Conservation (phyloP, 2,797 vertebrate genomes). For the Platyrinchus mystaceus region DNA sequence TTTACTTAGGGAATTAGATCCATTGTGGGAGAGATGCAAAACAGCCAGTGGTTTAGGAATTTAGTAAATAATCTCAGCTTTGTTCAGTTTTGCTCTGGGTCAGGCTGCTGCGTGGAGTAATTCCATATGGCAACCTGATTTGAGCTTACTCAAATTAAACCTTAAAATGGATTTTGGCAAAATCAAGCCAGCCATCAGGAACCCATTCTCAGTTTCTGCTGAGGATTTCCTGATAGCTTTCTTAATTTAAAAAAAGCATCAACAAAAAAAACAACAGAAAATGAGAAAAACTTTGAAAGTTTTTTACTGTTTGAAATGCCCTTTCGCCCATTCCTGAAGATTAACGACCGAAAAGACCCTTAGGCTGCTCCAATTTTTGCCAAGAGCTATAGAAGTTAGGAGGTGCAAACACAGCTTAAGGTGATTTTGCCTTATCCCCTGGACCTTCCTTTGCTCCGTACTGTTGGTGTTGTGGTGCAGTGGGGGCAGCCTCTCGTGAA, state of each 20-base stretch:
- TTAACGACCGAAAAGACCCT: neutral
- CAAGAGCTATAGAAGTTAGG: neutral
- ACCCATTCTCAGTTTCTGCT: constrained; percentile 69
- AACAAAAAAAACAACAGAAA: neutral
- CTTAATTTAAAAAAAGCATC: constrained; percentile 25
- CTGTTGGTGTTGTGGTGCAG: fast-evolving
- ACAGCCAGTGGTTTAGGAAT: constrained; percentile 47
- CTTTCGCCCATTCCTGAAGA: neutral
- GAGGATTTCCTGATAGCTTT: constrained; percentile 68
- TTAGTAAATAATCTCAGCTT: constrained; percentile 69
- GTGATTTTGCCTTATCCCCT: fast-evolving
- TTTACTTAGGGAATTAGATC: constrained; percentile 69
- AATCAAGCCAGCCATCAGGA: constrained; percentile 67
- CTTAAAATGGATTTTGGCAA: constrained; percentile 71
- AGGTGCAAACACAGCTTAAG: neutral
- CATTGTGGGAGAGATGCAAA: constrained; percentile 66
- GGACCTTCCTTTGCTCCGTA: fast-evolving
- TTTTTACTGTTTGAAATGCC: neutral
- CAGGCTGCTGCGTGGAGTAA: constrained; percentile 67
- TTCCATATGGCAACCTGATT: constrained; percentile 74
- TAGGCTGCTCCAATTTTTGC: neutral
- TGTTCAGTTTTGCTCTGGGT: constrained; percentile 68
- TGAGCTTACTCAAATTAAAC: constrained; percentile 62
- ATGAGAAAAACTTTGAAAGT: neutral
- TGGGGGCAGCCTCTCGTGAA: fast-evolving